Percentiles rank a stretch among this genome's conserved stretches.
Evolutionary conservation across 2,113 vertebrate species (phyloP).

Genomic region (Furnarius figulus): DNA sequence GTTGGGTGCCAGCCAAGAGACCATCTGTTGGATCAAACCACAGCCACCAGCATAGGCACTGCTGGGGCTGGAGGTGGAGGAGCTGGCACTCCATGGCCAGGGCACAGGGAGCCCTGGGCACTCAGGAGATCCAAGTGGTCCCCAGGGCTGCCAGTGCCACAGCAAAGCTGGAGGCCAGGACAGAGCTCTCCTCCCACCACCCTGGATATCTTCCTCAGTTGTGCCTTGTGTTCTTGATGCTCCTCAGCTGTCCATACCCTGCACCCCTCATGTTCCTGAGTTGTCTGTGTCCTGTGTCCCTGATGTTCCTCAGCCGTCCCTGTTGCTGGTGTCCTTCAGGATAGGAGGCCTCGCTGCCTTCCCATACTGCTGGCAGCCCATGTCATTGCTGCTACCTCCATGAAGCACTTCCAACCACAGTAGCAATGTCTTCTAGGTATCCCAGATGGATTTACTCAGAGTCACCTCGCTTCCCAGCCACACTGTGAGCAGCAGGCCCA

Average conservation of each 20-base stretch:
- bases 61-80: neutral
- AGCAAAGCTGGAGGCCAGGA: neutral
- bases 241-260: neutral
- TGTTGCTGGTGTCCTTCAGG: neutral
- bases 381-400: neutral
- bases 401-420: neutral
- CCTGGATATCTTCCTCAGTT: accelerated
- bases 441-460: accelerated
- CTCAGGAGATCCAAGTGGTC: neutral
- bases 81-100: accelerated
- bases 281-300: neutral
- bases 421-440: accelerated
- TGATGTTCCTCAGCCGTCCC: neutral
- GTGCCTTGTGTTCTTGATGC: too few species aligned
- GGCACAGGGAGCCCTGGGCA: neutral
- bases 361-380: accelerated
- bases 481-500: accelerated
- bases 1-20: accelerated
- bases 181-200: neutral
- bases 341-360: neutral
- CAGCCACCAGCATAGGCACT: accelerated
- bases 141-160: accelerated
- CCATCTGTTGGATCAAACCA: accelerated
- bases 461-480: neutral
- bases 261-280: neutral